Evolutionary conservation across 2,888 invertebrate genomes (phyloP).

Genomic region (Platycnemis pennipes): DNA sequence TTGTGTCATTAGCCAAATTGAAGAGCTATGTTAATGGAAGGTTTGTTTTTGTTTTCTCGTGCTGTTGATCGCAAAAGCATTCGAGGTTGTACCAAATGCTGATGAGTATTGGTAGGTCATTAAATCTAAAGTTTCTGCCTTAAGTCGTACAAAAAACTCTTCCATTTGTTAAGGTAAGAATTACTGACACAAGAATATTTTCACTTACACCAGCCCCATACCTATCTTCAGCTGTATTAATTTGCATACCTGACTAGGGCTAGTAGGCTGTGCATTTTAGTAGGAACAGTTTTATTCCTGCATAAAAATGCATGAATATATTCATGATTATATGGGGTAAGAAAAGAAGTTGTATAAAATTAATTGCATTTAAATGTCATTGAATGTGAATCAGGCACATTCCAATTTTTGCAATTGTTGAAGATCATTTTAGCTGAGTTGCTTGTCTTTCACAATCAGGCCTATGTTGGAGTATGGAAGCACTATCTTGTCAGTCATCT

Average conservation of each 20-base stretch:
- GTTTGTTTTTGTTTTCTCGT: background rate
- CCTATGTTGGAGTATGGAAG: no score
- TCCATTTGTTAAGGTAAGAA: background rate
- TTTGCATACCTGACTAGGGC: background rate
- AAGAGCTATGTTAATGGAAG: background rate
- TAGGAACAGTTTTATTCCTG: background rate
- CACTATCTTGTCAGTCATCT: background rate
- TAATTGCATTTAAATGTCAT: background rate
- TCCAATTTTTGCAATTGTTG: background rate
- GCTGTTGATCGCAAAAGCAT: background rate
- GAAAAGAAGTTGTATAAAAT: background rate
- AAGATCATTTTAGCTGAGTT: background rate
- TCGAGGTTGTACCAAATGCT: background rate
- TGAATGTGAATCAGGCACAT: conserved; percentile 10
- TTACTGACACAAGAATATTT: background rate
- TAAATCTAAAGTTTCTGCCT: background rate
- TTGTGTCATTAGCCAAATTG: background rate
- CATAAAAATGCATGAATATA: no score
- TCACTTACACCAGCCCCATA: background rate
- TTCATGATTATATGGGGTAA: background rate
- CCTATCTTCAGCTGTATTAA: background rate
- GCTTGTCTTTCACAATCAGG: background rate
- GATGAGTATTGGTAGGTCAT: background rate
- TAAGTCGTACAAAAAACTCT: background rate
- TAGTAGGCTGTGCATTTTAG: background rate